Base-by-base conservation (phyloP, 2,797 vertebrate species). In the Eupleurogrammus muticus region DNA sequence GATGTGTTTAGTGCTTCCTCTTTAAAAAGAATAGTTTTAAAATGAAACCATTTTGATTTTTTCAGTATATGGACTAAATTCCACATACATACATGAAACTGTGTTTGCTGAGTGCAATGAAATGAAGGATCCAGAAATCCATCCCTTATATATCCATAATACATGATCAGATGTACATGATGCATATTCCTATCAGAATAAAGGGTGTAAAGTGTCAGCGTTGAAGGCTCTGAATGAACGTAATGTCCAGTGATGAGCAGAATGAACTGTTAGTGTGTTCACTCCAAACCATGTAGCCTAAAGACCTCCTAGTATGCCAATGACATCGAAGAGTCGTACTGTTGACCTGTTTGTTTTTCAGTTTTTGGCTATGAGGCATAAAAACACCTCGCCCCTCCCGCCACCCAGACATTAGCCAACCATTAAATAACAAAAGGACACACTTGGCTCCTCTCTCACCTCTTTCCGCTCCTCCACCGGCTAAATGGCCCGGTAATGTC, bases 401-500 rank as follows among this genome's bases (percentile, higher is more conserved):
- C 46, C 3, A 20, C 79, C 82, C 56, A 88, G 81, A 92, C 88
- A 90, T 90, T 89, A 89, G 82, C 72, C 71, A 78, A 80, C 79
- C 86, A 90, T 92, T 92, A 92, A 92, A 92, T 85, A 87, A 87
- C 87, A 89, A 91, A 90, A 80, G 80, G 71, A 80, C 78, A 78
- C 88, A 82, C 80, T 80, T 75, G 2, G 73, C 46, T 52, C 76
- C 81, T 73, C 87, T 85, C 86, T 87, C 85, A 77, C 88, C 79
- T 91, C 82, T 86, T 68, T 80, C 76, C 82, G 78, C 86, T 88
- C 80, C 46, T 84, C 75, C 64, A 75, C 83, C 84, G 89, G 88
- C 83, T 90, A 91, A 92, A 91, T 88, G 88, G 80, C 80, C 84
- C 79, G 82, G 89, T 93, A 94, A 92, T 90, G 85, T 92, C 87